Evolutionary conservation across 2,113 vertebrate genomes (phyloP).

Genomic region (Lepisosteus oculatus): DNA sequence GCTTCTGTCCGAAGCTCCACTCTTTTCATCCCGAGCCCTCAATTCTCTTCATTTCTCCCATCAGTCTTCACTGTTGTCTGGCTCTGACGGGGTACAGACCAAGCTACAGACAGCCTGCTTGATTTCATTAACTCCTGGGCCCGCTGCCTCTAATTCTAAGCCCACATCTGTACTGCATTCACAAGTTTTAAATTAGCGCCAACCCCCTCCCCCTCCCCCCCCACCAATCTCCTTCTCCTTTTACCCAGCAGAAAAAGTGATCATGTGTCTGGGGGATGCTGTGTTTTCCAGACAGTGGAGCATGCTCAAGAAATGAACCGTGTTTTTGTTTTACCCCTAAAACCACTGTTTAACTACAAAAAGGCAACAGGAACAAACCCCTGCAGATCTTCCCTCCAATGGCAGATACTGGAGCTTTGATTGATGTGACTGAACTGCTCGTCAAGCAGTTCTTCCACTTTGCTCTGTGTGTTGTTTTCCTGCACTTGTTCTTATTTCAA

Average conservation of each 20-base stretch:
- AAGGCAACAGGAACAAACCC: too few relatives aligned
- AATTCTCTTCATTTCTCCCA: neutral
- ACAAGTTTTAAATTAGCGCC: conserved; percentile 20
- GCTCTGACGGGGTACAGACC: conserved; percentile 2
- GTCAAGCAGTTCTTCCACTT: too few relatives aligned
- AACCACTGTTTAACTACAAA: too few relatives aligned
- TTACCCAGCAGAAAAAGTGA: neutral
- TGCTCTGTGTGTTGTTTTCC: too few relatives aligned
- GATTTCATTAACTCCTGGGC: conserved; percentile 15
- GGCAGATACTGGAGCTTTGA: too few relatives aligned
- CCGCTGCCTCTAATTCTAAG: neutral
- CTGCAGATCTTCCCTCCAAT: too few relatives aligned
- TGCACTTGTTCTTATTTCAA: too few relatives aligned
- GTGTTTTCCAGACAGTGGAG: neutral
- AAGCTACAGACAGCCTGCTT: neutral
- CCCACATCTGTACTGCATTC: conserved; percentile 8
- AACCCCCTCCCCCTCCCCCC: conserved; percentile 1
- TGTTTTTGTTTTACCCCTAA: too few relatives aligned
- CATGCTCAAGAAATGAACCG: too few relatives aligned
- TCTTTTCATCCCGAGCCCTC: neutral
- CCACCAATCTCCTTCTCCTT: neutral
- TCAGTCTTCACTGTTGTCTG: neutral
- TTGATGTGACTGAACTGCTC: too few relatives aligned
- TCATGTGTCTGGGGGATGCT: too few relatives aligned
- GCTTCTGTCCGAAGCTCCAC: neutral